phyloP scores from a whole-genome alignment of 2,113 vertebrate species.

The Chinchilla lanigera region DNA sequence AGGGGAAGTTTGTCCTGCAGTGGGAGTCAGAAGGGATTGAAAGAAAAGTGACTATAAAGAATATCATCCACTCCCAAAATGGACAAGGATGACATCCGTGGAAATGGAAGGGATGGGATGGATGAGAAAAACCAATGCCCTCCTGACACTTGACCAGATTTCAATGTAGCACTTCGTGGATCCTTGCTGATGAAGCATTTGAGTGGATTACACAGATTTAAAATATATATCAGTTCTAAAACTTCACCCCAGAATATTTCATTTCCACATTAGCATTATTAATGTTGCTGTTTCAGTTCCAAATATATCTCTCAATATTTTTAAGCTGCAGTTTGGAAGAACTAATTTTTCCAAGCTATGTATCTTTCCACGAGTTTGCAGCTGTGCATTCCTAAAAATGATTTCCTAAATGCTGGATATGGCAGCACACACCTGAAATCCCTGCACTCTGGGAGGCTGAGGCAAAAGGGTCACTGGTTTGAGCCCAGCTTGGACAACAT shows the following conservation, averaged over 20 bases:
- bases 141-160: neutral
- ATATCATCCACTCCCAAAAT: neutral
- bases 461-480: neutral
- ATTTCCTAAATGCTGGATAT: neutral
- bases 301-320: conserved; percentile 31
- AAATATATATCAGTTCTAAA: neutral
- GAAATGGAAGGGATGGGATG: neutral
- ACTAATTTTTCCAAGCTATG: neutral
- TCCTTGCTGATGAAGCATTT: neutral
- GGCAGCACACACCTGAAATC: neutral
- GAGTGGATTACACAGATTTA: neutral
- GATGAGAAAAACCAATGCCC: neutral
- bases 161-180: no score
- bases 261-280: conserved; percentile 13
- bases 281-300: conserved; percentile 7
- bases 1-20: neutral
- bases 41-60: neutral
- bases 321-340: conserved; percentile 8
- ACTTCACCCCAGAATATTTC: neutral
- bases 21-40: neutral
- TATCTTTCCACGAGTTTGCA: conserved; percentile 11
- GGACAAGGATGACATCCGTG: neutral
- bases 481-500: neutral
- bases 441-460: neutral
- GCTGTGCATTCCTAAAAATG: neutral